Evolutionary conservation across 2,113 vertebrate genomes (phyloP).

Genomic region (Podocnemis expansa): DNA sequence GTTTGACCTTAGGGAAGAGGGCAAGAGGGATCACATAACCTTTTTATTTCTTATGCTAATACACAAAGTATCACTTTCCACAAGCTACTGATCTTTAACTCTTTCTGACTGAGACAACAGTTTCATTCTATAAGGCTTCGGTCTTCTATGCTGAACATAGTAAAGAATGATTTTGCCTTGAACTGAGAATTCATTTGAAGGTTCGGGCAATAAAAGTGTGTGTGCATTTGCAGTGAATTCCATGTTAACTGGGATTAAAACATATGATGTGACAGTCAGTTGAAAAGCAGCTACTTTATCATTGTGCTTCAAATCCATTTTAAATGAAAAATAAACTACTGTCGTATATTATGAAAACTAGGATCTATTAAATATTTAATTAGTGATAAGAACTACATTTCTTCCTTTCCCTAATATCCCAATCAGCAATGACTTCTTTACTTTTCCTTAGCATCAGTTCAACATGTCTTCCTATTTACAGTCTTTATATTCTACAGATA

Average conservation of each 20-base stretch:
- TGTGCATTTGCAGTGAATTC: background rate
- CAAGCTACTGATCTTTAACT: background rate
- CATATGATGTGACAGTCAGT: background rate
- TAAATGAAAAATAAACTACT: constrained; percentile 45
- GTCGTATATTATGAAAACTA: constrained; percentile 45
- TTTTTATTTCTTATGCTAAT: constrained; percentile 62
- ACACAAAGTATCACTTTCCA: constrained; percentile 13
- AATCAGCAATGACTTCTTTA: constrained; percentile 24
- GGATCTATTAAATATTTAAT: constrained; percentile 33
- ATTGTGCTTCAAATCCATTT: constrained; percentile 45
- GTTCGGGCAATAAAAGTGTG: background rate
- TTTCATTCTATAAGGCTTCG: background rate
- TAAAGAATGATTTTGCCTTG: background rate
- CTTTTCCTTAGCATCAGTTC: constrained; percentile 33
- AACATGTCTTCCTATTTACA: constrained; percentile 42
- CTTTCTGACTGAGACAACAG: background rate
- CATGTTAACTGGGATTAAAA: background rate
- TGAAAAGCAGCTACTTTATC: constrained; percentile 48
- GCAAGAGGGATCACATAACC: constrained; percentile 26
- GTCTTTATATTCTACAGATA: constrained; percentile 50
- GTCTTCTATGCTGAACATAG: background rate
- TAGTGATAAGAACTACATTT: constrained; percentile 51
- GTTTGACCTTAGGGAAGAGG: constrained; percentile 60
- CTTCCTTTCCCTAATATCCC: constrained; percentile 44
- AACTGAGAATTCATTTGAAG: background rate